A percentile compares a stretch with the other conserved stretches of the same genome.
phyloP scores from a whole-genome alignment of 2,797 vertebrate genomes.

The Oryzias sinensis region DNA sequence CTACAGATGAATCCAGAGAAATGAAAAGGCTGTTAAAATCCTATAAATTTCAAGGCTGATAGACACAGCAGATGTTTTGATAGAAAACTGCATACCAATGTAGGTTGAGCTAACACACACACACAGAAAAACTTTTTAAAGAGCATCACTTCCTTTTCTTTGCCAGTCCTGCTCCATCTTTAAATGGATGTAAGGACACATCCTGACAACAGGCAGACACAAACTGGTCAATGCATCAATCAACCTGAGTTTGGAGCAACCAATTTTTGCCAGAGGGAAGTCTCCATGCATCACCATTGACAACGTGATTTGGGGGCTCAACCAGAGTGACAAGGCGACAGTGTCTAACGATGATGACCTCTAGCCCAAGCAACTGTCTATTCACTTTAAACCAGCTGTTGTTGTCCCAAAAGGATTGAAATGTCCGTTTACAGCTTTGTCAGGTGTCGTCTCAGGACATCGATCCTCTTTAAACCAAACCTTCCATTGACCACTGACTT shows the following conservation, averaged over 20 bases:
- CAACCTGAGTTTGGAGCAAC: constrained; percentile 66
- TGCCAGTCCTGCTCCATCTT: constrained; percentile 32
- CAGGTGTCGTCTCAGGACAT: constrained; percentile 44
- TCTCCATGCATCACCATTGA: constrained; percentile 77
- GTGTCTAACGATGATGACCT: constrained; percentile 43
- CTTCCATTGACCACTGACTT: constrained; percentile 34
- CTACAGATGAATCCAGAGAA: constrained; percentile 55
- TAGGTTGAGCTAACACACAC: constrained; percentile 14
- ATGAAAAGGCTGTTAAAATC: constrained; percentile 65
- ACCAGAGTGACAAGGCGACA: constrained; percentile 56
- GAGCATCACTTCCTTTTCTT: constrained; percentile 41
- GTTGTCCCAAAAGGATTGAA: constrained; percentile 51
- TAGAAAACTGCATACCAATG: constrained; percentile 20
- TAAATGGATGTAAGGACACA: constrained; percentile 50
- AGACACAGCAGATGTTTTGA: constrained; percentile 55
- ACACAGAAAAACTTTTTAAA: constrained; percentile 29
- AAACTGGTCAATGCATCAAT: constrained; percentile 64
- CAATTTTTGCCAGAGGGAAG: constrained; percentile 69
- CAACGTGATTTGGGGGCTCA: constrained; percentile 72
- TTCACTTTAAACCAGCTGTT: constrained; percentile 39
- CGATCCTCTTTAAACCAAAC: constrained; percentile 51
- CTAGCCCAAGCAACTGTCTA: constrained; percentile 47
- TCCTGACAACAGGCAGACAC: constrained; percentile 44
- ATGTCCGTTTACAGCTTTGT: constrained; percentile 43
- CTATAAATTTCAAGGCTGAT: constrained; percentile 66